Evolutionary conservation across 2,113 vertebrate genomes (phyloP).

Genomic region (Alouatta palliata): DNA sequence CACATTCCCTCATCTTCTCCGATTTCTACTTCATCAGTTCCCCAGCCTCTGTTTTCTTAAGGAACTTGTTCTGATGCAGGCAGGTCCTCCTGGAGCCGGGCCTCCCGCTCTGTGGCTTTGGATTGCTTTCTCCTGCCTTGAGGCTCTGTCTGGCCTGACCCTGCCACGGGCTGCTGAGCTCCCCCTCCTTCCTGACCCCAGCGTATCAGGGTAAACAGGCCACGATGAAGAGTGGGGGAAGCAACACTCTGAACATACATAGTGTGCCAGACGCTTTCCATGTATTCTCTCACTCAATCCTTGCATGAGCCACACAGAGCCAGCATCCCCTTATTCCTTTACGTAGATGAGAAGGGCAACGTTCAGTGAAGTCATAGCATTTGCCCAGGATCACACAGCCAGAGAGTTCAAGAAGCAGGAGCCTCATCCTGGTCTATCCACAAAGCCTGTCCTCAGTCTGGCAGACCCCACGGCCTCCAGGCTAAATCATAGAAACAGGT

Average conservation of each 20-base stretch:
- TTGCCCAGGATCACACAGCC: neutral
- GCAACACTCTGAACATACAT: accelerated
- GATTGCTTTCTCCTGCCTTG: neutral
- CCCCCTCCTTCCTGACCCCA: neutral
- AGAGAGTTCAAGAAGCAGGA: neutral
- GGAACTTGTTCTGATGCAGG: neutral
- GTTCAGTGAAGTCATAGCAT: neutral
- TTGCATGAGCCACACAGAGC: neutral
- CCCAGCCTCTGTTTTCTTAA: neutral
- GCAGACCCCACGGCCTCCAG: neutral
- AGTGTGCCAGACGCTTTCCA: accelerated
- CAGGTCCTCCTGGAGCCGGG: neutral
- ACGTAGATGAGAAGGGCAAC: neutral
- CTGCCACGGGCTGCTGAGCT: accelerated
- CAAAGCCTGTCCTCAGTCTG: neutral
- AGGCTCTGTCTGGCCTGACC: neutral
- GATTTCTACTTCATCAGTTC: neutral
- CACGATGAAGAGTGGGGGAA: neutral
- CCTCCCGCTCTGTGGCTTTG: neutral
- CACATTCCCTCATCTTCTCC: neutral
- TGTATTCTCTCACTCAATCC: neutral
- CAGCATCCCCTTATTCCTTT: neutral
- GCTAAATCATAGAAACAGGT: neutral
- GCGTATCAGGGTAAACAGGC: neutral
- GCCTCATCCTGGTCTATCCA: neutral